These are phyloP conservation scores for Podilymbus podiceps DNA, from an alignment of 2,113 vertebrate species.

Conservation along the genomic window DNA sequence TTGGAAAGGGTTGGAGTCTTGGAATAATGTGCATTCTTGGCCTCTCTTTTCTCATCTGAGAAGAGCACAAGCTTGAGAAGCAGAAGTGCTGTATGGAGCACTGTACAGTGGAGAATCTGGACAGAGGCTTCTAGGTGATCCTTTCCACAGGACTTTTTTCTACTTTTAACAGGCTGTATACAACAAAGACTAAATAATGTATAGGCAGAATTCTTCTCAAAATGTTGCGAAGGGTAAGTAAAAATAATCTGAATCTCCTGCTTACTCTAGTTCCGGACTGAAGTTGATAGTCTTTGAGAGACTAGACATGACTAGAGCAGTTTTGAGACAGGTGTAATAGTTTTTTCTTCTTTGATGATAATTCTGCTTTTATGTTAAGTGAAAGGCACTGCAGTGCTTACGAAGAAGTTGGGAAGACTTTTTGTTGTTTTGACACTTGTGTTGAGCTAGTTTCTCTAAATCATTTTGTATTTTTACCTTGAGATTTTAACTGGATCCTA, in stretches of 20 bases:
- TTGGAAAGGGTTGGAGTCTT: not conserved
- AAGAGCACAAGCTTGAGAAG: not conserved
- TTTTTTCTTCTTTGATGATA: not conserved
- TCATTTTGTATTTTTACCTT: not conserved
- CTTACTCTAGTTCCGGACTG: not conserved
- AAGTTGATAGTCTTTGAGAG: not conserved
- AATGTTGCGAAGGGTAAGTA: not conserved
- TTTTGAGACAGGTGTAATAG: not conserved
- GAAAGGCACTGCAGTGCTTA: not conserved
- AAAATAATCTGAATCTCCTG: not conserved
- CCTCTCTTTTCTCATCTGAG: not conserved
- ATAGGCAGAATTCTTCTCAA: not conserved
- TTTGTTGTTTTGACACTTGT: not conserved
- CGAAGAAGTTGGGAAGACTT: fast-evolving
- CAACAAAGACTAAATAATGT: not conserved
- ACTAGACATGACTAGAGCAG: not conserved
- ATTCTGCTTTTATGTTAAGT: not conserved
- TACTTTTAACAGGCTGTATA: not conserved
- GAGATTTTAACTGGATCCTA: not conserved
- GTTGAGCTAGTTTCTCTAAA: not conserved
- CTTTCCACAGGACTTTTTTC: not conserved
- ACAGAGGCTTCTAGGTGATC: not conserved
- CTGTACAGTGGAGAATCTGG: not conserved
- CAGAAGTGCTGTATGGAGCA: too few relatives aligned
- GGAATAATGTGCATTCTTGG: not conserved